phyloP scores from a whole-genome alignment of 2,113 vertebrate species.

The Phoxinus phoxinus region DNA sequence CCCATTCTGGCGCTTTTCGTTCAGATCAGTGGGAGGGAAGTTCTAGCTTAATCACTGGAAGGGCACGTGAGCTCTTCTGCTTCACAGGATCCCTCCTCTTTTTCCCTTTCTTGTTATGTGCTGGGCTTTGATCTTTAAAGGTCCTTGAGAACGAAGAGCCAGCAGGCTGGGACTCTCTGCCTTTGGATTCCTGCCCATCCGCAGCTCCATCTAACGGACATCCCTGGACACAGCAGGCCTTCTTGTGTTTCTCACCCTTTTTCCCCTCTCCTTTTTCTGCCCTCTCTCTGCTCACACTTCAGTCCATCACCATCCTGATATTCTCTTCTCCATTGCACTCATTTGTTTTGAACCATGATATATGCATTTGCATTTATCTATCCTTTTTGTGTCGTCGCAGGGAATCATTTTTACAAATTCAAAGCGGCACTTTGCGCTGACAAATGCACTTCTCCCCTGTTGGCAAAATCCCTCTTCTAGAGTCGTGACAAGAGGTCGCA shows the following conservation, averaged over 20 bases:
- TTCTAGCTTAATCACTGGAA: conserved; percentile 72
- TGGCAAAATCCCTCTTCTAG: conserved; percentile 42
- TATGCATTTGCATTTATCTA: conserved; percentile 58
- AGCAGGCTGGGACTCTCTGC: conserved; percentile 73
- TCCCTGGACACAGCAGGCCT: conserved; percentile 68
- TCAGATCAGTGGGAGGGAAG: conserved; percentile 70
- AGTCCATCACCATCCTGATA: conserved; percentile 2
- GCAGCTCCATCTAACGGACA: conserved; percentile 76
- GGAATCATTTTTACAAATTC: conserved; percentile 42
- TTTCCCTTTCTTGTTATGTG: conserved; percentile 71
- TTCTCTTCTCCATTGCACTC: conserved; percentile 59
- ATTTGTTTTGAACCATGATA: conserved; percentile 57
- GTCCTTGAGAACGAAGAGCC: conserved; percentile 78
- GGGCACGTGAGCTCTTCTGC: conserved; percentile 71
- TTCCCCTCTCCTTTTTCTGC: neutral
- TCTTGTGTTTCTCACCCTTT: conserved; percentile 1
- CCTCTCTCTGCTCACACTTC: neutral
- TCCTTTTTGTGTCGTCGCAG: conserved; percentile 46
- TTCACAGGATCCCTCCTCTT: conserved; percentile 70
- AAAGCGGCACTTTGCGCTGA: conserved; percentile 52
- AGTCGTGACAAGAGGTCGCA: conserved; percentile 42
- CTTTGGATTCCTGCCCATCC: conserved; percentile 76
- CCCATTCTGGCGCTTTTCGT: conserved; percentile 65
- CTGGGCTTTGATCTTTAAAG: conserved; percentile 81
- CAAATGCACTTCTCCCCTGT: conserved; percentile 35